Conservation (phyloP, 2,797 vertebrate genomes). For the Hafferia zeledoni region DNA sequence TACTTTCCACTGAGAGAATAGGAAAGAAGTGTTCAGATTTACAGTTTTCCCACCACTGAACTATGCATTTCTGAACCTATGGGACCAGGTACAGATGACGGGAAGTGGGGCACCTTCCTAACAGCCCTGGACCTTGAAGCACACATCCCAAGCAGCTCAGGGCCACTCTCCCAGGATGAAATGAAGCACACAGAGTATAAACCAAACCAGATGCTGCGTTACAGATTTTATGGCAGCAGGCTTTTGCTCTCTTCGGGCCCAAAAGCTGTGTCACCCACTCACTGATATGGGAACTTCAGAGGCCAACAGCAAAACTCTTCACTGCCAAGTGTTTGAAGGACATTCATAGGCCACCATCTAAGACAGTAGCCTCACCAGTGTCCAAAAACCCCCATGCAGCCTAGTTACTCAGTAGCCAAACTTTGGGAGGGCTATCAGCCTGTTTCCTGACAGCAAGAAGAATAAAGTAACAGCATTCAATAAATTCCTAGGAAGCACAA, state of each 20-base stretch:
- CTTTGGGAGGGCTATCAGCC: conserved; percentile 19
- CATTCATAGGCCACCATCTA: conserved; percentile 23
- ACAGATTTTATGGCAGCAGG: neutral
- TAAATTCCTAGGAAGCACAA: conserved; percentile 31
- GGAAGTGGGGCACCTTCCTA: neutral
- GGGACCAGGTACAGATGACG: fast-evolving
- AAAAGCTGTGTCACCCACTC: neutral
- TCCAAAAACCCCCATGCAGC: conserved; percentile 48
- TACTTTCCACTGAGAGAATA: neutral
- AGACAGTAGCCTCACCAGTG: conserved; percentile 40
- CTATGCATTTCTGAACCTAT: neutral
- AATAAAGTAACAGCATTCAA: neutral
- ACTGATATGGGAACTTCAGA: conserved; percentile 7
- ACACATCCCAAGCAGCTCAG: fast-evolving
- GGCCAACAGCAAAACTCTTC: neutral
- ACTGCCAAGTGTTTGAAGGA: neutral
- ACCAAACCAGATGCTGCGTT: neutral
- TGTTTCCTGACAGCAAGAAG: conserved; percentile 39
- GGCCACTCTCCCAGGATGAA: neutral
- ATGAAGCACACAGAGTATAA: neutral
- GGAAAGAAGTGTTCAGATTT: neutral
- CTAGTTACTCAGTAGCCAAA: conserved; percentile 26
- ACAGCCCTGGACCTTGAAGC: neutral
- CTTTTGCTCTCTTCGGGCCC: neutral
- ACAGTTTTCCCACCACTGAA: neutral